Evolutionary conservation across 1,140 invertebrate genomes (phyloP).

Genomic region (Bombus polaris): DNA sequence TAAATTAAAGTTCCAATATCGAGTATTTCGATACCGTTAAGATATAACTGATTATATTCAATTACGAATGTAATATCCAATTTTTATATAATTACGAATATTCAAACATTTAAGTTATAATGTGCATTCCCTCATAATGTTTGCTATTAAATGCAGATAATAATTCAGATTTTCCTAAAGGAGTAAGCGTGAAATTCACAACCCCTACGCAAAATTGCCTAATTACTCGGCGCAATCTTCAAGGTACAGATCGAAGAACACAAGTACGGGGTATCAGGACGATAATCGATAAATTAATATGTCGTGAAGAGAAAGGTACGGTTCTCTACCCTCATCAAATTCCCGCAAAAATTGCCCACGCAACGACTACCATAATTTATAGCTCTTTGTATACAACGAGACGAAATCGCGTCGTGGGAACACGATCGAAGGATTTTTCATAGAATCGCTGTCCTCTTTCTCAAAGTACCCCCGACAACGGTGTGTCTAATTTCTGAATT

Average conservation of each 20-base stretch:
- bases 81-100: background rate
- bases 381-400: slow-evolving; percentile 50
- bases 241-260: background rate
- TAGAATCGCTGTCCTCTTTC: slow-evolving; percentile 1
- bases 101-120: background rate
- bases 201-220: background rate
- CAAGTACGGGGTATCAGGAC: too few species aligned
- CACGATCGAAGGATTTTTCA: slow-evolving; percentile 45
- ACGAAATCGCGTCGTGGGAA: slow-evolving; percentile 56
- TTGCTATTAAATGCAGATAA: background rate
- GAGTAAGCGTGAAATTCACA: slow-evolving; percentile 3
- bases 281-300: slow-evolving; percentile 45
- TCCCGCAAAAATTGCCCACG: slow-evolving; percentile 37
- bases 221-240: background rate
- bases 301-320: slow-evolving; percentile 33
- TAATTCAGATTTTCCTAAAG: background rate
- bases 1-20: background rate
- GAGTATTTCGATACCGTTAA: too few species aligned
- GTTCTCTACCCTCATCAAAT: slow-evolving; percentile 11
- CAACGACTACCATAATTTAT: slow-evolving; percentile 50
- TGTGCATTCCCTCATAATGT: too few species aligned
- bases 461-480: slow-evolving; percentile 5
- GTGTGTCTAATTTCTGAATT: slow-evolving; percentile 66
- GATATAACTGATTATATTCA: background rate
- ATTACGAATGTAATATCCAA: background rate